Percentiles rank a stretch among this genome's conserved stretches.
phyloP scores from a whole-genome alignment of 2,113 vertebrate species.

The Thamnophis sirtalis region DNA sequence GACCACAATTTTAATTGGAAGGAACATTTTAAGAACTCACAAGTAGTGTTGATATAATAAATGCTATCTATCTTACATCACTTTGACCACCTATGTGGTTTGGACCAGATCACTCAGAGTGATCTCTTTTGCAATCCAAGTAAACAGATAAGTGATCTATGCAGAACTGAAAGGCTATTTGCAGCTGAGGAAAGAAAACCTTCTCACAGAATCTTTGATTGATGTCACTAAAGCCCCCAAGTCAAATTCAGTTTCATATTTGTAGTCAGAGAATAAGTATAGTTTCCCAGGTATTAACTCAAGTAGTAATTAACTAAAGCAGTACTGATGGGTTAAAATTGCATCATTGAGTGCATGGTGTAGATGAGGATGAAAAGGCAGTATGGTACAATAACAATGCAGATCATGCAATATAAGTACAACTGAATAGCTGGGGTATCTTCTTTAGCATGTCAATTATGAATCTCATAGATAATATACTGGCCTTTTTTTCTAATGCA shows the following conservation, averaged over 20 bases:
- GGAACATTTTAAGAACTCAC: conserved; percentile 19
- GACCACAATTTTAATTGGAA: conserved; percentile 15
- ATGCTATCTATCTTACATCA: not conserved
- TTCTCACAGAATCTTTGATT: not conserved
- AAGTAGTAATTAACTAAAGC: not conserved
- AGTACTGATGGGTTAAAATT: not conserved
- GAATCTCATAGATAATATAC: not conserved
- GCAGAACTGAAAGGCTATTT: not conserved
- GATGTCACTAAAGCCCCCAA: not conserved
- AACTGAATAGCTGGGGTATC: not conserved
- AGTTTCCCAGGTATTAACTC: not conserved
- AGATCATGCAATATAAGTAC: not conserved
- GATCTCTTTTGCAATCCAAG: not conserved
- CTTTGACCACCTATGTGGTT: not conserved
- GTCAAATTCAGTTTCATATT: not conserved
- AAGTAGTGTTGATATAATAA: not conserved
- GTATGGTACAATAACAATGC: not conserved
- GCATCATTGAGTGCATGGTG: not conserved
- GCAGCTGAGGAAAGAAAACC: not conserved
- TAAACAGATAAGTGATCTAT: not conserved
- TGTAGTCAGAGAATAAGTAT: not conserved
- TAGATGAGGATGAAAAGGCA: not conserved
- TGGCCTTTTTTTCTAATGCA: not conserved
- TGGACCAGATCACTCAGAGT: not conserved
- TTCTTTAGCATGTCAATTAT: not conserved